These are phyloP conservation scores for Formicarius rufipectus DNA, from an alignment of 2,113 vertebrate species.

Conservation along the genomic window DNA sequence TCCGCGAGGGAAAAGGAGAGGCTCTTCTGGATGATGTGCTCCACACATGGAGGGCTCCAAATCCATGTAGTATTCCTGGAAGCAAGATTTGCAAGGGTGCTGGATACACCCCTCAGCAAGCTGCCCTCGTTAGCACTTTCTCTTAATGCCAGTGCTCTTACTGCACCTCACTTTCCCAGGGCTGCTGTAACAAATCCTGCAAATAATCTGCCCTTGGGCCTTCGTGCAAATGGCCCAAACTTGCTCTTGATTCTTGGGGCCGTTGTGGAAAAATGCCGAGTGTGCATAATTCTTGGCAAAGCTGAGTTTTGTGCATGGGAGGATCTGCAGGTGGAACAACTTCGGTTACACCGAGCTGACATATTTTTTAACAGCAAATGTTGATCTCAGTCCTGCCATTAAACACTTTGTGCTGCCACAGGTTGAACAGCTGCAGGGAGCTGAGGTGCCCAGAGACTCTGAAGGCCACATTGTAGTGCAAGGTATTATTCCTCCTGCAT, in stretches of 20 bases:
- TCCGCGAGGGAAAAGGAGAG: background rate
- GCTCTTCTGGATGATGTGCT: background rate
- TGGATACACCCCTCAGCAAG: accelerated
- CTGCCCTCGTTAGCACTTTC: background rate
- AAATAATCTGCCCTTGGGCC: background rate
- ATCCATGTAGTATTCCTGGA: accelerated
- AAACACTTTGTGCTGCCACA: background rate
- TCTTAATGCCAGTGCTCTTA: accelerated
- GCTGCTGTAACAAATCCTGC: background rate
- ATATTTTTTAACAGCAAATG: background rate
- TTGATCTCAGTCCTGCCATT: background rate
- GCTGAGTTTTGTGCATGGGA: background rate
- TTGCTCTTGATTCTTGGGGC: background rate
- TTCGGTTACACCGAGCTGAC: background rate
- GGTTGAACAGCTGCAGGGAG: accelerated
- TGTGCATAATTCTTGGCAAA: background rate
- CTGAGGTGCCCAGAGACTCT: background rate
- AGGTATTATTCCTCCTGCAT: background rate
- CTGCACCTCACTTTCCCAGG: accelerated
- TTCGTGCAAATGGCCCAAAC: background rate
- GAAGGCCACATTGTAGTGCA: background rate
- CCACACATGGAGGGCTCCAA: accelerated
- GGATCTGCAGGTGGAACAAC: background rate
- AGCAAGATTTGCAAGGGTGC: accelerated
- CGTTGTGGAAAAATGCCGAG: background rate